Base-by-base conservation (phyloP, 2,797 vertebrate genomes). In the Dendrocincla tyrannina region DNA sequence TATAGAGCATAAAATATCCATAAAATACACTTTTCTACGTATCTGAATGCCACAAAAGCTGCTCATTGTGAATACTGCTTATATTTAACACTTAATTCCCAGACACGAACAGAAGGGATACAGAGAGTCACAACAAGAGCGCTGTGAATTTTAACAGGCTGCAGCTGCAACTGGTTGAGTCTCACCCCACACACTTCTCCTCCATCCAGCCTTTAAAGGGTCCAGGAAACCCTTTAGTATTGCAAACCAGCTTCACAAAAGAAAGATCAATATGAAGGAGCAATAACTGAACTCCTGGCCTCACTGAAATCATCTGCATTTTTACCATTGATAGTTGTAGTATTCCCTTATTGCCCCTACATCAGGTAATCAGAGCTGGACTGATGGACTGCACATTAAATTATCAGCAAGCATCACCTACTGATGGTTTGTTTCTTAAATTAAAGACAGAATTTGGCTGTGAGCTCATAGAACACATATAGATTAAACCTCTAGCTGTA, bases 271-370 rank as follows among this genome's bases (percentile, higher is more conserved):
- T 25, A 84, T 9, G 27, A 28, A 75, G 42, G 20, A 42, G 15
- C 1, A 1, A 32, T 30, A 53, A 56, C 33, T 77, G 73, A 81
- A 86, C 52, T 60, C 33, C 41, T 69, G 56, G 5, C 2, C 15
- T 7, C 33, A n/a, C 11, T 39, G 75, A 66, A 84, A 50, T 35
- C 11, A 25, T 4, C 1, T 5, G 5, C 0, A 5, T 23, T 75
- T 86, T 76, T n/a, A 55, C 4, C n/a, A 23, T 0, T 46, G 27
- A 19, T 3, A 42, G 13, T 7, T n/a, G 20, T 3, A 42, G 11
- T 2, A 25, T 42, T 83, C 25, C 46, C 11, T 76, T 27, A 23
- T 33, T 0, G 0, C 6, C 56, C 68, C 30, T 5, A 9, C 0
- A 0, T 60, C 77, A 91, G 66, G 53, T 55, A 69, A 11, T 39